Percentiles rank a stretch among this genome's conserved stretches.
phyloP scores from a whole-genome alignment of 2,113 vertebrate species.

The Gobius niger region DNA sequence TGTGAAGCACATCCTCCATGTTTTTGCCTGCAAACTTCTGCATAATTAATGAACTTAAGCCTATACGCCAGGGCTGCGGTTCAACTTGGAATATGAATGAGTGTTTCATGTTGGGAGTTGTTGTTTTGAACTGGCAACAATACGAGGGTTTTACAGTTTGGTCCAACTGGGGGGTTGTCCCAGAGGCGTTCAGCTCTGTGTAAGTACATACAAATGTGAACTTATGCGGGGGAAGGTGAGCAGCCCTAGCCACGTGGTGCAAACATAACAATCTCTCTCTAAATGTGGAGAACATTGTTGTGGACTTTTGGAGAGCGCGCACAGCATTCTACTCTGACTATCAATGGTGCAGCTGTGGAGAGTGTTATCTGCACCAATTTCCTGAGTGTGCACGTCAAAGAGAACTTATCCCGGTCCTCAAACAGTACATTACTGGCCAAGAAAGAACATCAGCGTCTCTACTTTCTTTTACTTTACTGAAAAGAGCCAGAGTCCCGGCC shows the following conservation, averaged over 20 bases:
- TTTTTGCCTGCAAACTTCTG: constrained; percentile 33
- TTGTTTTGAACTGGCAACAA: constrained; percentile 21
- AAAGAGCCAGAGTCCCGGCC: too few species aligned
- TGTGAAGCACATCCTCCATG: constrained; percentile 1
- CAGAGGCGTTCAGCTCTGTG: not conserved
- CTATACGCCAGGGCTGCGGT: constrained; percentile 20
- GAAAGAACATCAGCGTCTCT: too few species aligned
- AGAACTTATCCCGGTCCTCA: too few species aligned
- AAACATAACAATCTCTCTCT: too few species aligned
- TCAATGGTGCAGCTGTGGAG: too few species aligned
- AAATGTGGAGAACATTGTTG: too few species aligned
- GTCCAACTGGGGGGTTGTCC: not conserved
- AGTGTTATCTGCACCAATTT: too few species aligned
- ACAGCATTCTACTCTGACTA: too few species aligned
- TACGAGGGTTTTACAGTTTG: not conserved
- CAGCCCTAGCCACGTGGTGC: not conserved
- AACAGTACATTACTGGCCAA: too few species aligned
- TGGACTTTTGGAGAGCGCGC: too few species aligned
- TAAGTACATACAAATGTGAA: not conserved
- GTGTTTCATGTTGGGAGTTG: constrained; percentile 13
- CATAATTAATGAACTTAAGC: constrained; percentile 49
- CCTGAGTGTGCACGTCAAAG: too few species aligned
- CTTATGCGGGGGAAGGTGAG: not conserved
- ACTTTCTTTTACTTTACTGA: too few species aligned
- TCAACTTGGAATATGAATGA: constrained; percentile 43